A percentile compares a stretch with the other conserved stretches of the same genome.
These are phyloP conservation scores for Trissolcus basalis DNA, from an alignment of 1,140 invertebrate species.

Conservation along the genomic window DNA sequence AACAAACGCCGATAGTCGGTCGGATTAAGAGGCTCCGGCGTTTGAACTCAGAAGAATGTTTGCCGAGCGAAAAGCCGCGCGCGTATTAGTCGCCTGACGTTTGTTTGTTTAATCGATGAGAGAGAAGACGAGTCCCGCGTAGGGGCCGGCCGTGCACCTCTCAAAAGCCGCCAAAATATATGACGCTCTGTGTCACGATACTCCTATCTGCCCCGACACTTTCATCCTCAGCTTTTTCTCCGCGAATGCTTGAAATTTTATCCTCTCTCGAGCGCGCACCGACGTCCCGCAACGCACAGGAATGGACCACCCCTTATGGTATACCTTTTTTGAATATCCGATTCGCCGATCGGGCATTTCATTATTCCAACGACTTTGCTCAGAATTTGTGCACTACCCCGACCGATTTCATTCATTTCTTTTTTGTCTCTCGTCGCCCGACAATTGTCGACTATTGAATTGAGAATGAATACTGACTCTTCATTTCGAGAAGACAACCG, in stretches of 20 bases:
- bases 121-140: slow-evolving; percentile 34
- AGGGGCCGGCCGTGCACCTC: too few species aligned
- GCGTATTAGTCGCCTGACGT: slow-evolving; percentile 35
- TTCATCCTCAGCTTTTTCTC: slow-evolving; percentile 40
- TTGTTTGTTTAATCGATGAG: slow-evolving; percentile 52
- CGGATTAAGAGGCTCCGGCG: slow-evolving; percentile 44
- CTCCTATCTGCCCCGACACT: slow-evolving; percentile 36
- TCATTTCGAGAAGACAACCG: too few species aligned
- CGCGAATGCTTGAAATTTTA: slow-evolving; percentile 42
- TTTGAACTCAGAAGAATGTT: slow-evolving; percentile 37
- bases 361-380: too few species aligned
- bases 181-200: slow-evolving; percentile 40
- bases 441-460: too few species aligned
- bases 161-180: slow-evolving; percentile 41
- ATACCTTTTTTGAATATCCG: slow-evolving; percentile 17
- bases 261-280: slow-evolving; percentile 13
- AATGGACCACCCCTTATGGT: slow-evolving; percentile 33
- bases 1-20: slow-evolving; percentile 52
- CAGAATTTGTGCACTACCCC: too few species aligned
- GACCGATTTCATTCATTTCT: too few species aligned
- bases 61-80: slow-evolving; percentile 18
- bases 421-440: too few species aligned
- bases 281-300: background rate
- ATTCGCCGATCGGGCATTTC: too few species aligned
- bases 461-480: too few species aligned